Percentiles rank a stretch among this genome's conserved stretches.
These are phyloP conservation scores for Propithecus coquereli DNA, from an alignment of 2,113 vertebrate genomes.

Conservation along the genomic window DNA sequence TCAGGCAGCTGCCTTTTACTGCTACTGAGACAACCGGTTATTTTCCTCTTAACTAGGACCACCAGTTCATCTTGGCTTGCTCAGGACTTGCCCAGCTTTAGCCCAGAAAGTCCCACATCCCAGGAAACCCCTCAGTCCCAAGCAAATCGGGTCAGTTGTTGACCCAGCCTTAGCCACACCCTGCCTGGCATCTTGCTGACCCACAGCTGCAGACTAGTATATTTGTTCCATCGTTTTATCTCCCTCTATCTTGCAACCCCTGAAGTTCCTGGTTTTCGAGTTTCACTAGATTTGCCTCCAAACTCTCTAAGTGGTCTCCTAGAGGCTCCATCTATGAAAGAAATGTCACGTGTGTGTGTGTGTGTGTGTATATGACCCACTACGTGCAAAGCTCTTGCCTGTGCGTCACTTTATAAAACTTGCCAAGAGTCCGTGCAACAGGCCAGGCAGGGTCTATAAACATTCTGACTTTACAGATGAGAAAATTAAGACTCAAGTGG, in stretches of 20 bases:
- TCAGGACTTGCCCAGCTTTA: background rate
- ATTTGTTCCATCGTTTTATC: background rate
- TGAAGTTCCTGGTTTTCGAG: background rate
- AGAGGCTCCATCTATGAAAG: background rate
- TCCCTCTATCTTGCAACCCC: rapidly evolving
- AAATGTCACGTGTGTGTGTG: background rate
- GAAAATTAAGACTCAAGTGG: background rate
- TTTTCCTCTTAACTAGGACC: background rate
- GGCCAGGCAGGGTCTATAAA: background rate
- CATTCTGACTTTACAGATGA: background rate
- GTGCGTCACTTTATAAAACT: background rate
- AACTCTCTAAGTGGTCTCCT: background rate
- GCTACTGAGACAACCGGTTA: background rate
- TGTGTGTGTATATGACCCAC: too few relatives aligned
- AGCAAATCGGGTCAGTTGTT: background rate
- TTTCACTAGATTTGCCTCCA: background rate
- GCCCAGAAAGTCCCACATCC: background rate
- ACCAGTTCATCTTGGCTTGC: background rate
- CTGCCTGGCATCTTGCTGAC: background rate
- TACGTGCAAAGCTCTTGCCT: background rate
- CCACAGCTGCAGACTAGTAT: background rate
- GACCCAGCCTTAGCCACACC: background rate
- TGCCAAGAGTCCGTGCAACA: background rate
- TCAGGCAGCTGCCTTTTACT: background rate
- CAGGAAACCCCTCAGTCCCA: background rate